phyloP scores from a whole-genome alignment of 2,797 vertebrate species.

The Galagoides demidoff region DNA sequence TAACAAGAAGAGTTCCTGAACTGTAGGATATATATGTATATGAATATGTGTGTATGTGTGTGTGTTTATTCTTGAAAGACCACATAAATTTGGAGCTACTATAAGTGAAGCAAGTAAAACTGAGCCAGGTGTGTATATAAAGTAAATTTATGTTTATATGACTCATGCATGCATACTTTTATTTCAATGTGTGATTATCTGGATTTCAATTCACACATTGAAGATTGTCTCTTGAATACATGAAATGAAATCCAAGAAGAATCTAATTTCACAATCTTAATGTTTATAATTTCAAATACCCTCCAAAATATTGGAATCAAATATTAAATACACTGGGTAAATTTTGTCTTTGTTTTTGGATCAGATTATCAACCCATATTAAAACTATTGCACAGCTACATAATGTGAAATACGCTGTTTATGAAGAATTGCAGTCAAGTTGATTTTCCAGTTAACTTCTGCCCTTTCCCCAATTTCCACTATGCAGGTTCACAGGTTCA shows the following conservation, averaged over 20 bases:
- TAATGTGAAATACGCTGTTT: neutral
- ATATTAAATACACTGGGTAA: constrained; percentile 37
- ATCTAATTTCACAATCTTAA: neutral
- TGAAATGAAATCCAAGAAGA: constrained; percentile 48
- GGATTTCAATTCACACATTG: constrained; percentile 17
- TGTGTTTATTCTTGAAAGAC: neutral
- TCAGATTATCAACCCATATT: neutral
- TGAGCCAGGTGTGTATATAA: neutral
- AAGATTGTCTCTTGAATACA: constrained; percentile 19
- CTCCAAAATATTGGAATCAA: neutral
- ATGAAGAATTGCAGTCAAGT: neutral
- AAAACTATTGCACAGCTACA: neutral
- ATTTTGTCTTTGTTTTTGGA: constrained; percentile 46
- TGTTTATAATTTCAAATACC: constrained; percentile 10
- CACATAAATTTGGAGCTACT: neutral
- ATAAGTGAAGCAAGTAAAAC: neutral
- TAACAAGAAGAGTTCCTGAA: constrained; percentile 65
- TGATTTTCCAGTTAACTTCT: neutral
- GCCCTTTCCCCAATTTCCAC: neutral
- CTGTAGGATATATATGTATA: neutral
- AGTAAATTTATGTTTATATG: constrained; percentile 48
- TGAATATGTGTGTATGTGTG: neutral
- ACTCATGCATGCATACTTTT: neutral
- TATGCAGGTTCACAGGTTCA: neutral
- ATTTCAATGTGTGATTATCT: constrained; percentile 56